Evolutionary conservation across 2,797 vertebrate species (phyloP).

Genomic region (Nothura maculosa): DNA sequence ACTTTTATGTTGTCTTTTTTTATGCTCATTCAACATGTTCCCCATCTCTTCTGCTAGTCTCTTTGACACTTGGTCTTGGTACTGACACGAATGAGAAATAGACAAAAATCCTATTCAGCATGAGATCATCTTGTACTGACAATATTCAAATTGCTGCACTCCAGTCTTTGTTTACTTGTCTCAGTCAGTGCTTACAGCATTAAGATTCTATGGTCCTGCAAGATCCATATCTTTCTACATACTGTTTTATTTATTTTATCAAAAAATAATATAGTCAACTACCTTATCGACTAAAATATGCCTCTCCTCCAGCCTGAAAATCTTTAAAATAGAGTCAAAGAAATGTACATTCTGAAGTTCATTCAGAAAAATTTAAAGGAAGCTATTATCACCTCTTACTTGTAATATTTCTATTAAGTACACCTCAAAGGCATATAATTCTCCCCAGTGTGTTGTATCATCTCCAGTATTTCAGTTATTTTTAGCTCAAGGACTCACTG

Average conservation of each 20-base stretch:
- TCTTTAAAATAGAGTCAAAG: not conserved
- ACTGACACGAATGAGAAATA: not conserved
- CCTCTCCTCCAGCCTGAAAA: too few relatives aligned
- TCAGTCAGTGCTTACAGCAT: not conserved
- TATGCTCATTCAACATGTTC: not conserved
- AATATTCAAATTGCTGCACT: not conserved
- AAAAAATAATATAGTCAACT: not conserved
- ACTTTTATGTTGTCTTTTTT: constrained; percentile 30
- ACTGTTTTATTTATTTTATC: not conserved
- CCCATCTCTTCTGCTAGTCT: not conserved
- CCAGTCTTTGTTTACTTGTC: not conserved
- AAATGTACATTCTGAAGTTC: not conserved
- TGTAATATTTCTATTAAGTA: not conserved
- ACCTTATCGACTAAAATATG: not conserved
- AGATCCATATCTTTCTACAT: not conserved
- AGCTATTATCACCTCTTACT: not conserved
- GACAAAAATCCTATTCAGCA: not conserved
- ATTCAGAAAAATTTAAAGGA: not conserved
- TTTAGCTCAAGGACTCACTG: not conserved
- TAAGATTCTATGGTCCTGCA: not conserved
- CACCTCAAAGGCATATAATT: not conserved
- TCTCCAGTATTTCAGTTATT: not conserved
- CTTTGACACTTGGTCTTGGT: not conserved
- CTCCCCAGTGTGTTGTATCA: not conserved
- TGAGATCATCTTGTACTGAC: not conserved